Evolutionary conservation across 1,140 invertebrate genomes (phyloP).

Genomic region (Whitmania pigra): DNA sequence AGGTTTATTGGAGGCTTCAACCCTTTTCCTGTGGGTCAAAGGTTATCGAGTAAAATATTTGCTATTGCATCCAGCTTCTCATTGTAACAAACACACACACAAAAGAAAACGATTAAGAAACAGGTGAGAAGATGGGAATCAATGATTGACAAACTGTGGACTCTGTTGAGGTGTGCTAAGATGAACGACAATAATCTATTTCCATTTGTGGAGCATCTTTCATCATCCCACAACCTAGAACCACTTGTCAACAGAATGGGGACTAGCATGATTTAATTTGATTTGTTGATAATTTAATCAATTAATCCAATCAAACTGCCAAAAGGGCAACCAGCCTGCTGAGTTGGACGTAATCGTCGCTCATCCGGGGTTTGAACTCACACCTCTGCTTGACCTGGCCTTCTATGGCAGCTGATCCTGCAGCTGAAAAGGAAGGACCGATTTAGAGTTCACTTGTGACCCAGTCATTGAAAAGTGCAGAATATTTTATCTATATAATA

Average conservation of each 20-base stretch:
- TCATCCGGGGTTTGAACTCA: slow-evolving; percentile 14
- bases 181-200: not conserved
- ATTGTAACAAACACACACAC: no score
- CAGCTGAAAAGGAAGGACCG: not conserved
- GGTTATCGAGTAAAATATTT: not conserved
- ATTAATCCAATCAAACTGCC: not conserved
- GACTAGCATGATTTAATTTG: not conserved
- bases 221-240: not conserved
- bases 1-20: slow-evolving; percentile 36
- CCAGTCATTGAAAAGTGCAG: no score
- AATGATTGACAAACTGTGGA: no score
- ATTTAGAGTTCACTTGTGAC: not conserved
- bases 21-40: not conserved
- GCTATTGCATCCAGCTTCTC: not conserved
- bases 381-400: slow-evolving; percentile 7
- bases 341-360: slow-evolving; percentile 3
- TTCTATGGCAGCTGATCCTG: slow-evolving; percentile 1
- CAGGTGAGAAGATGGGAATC: not conserved
- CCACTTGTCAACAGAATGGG: not conserved
- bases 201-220: not conserved
- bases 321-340: not conserved
- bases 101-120: not conserved
- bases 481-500: no score
- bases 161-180: no score
- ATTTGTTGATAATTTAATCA: not conserved